Conservation (phyloP, 2,113 vertebrate genomes). For the Centropristis striata region DNA sequence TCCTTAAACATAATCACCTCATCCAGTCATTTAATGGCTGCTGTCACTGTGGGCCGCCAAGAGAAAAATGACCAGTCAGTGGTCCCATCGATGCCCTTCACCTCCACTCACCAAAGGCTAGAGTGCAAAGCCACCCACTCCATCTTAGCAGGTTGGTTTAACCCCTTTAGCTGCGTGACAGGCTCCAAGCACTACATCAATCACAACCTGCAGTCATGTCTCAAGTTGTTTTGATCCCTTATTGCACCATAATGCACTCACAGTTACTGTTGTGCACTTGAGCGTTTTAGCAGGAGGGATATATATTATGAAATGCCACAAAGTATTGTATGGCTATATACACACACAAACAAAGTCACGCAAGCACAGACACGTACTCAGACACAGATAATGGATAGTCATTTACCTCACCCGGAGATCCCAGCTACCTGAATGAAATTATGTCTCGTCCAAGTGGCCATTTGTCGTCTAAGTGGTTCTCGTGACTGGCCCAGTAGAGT, state of each 20-base stretch:
- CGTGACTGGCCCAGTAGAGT: conserved; percentile 74
- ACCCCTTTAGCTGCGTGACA: conserved; percentile 74
- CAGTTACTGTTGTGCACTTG: conserved; percentile 26
- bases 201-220: conserved; percentile 60
- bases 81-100: conserved; percentile 82
- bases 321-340: conserved; percentile 9
- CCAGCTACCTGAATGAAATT: conserved; percentile 56
- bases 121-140: conserved; percentile 74
- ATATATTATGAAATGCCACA: neutral
- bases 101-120: conserved; percentile 78
- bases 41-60: conserved; percentile 73
- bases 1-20: conserved; percentile 84
- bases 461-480: conserved; percentile 75
- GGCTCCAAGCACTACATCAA: conserved; percentile 73
- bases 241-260: conserved; percentile 32
- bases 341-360: conserved; percentile 11
- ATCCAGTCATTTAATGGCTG: conserved; percentile 80
- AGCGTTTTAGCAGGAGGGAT: conserved; percentile 12
- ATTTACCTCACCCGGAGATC: conserved; percentile 51
- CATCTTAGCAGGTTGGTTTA: conserved; percentile 80
- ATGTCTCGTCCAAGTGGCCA: conserved; percentile 63
- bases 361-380: neutral
- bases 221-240: conserved; percentile 31
- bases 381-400: conserved; percentile 41
- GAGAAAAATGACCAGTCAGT: conserved; percentile 81